Base-by-base conservation (phyloP, 2,888 invertebrate genomes). In the Phoenoteleia sp. region DNA sequence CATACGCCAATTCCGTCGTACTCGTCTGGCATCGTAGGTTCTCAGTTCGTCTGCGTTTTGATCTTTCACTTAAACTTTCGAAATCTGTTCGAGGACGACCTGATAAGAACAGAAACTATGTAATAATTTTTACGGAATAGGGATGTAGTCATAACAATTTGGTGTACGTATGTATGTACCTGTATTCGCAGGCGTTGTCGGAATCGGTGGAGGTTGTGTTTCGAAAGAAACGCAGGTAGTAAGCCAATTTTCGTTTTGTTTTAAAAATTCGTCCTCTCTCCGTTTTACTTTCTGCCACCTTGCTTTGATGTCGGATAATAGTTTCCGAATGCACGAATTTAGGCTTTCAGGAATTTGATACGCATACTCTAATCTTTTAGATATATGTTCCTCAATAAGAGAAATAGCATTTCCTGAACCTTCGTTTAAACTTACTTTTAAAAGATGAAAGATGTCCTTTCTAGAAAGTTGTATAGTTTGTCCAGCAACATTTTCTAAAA, bases 401-500 rank as follows among this genome's bases (percentile, higher is more conserved):
- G 39, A 39, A 60, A 39, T 60, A 39, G 39, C 60, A 60, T 60
- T 39, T 60, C 36, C 36, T 60, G 60, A 39, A 60, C 60, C 60
- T 60, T 60, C 39, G 60, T 60, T 60, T 60, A 60, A 60, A 60
- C 60, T 60, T 60, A 36, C 60, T 60, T 60, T 60, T 60, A 60
- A 36, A 60, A 60, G 60, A 39, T 15, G 39, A 60, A 60, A 60
- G 36, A 60, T 60, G 60, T 60, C 60, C 39, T 60, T 60, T 39
- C 60, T 60, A 39, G 60, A 60, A 60, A 60, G 36, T 13, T 60
- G n/a, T 36, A 60, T 60, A 36, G 36, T 39, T 60, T 60, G 60
- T 60, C 23, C 36, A 36, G 39, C 60, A 60, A 60, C 60, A 60
- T 11, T 60, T 60, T 60, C 60, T 60, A 23, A 60, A 60, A 60